Evolutionary conservation across 1,140 invertebrate species (phyloP), one percentile per base, ranked within the genome.

Genomic region (Tetraneura akinire): DNA sequence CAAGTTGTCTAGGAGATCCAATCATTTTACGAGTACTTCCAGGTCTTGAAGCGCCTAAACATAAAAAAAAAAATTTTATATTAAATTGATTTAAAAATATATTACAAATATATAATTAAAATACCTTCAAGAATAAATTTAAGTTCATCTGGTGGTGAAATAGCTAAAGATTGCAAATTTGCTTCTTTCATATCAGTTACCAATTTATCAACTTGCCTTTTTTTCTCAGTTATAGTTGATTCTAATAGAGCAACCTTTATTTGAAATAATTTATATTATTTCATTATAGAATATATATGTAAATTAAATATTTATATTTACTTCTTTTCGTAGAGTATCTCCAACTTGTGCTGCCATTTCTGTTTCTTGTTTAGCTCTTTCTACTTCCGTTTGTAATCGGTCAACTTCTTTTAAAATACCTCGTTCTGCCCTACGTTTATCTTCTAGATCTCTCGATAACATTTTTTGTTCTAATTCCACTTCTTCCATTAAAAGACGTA

Each of bases 181-280:
- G 94, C 94, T 85, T 96, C 93, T 86, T 96, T 95, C 91, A 96
- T 95, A 84, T 96, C 93, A 42, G 92, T 89, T 9, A 96, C 93
- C 80, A 96, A 86, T 82, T 91, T 88, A 83, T 95, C 94, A 26
- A 96, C 91, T 87, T 95, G 92, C 62, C 91, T 87, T 85, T 95
- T 94, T 85, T 95, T 95, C 80, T 95, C 92, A 80, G 91, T 90
- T 84, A 95, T 95, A 0, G 92, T 91, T 60, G 89, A 88, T 85
- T 95, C 93, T 82, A 95, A 86, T 81, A 90, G 89, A 26, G 91
- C 88, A 3, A 94, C 89, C 89, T 92, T 62, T 62, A 81, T 37
- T 60, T 10, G 68, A 51, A 37, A 78, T 47, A 62, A 80, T 49
- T 37, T 76, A 71, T 18, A 60, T 42, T 60, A 51, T 23, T 53